A percentile compares a stretch with the other conserved stretches of the same genome.
Evolutionary conservation across 1,140 invertebrate genomes (phyloP).

Genomic region (Saccostrea cuccullata): DNA sequence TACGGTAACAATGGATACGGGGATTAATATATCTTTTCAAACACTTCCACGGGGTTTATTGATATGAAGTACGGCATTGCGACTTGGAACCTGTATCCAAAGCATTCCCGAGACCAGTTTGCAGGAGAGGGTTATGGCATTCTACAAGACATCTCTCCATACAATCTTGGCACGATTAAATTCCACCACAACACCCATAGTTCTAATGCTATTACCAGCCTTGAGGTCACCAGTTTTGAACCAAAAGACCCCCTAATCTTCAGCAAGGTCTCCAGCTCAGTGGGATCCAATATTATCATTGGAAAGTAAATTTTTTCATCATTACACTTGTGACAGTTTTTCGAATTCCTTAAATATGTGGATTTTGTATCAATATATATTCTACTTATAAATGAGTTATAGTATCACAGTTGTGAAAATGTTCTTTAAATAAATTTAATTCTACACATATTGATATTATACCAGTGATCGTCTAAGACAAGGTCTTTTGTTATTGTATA

Average conservation of each 20-base stretch:
- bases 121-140: constrained; percentile 25
- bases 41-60: constrained; percentile 27
- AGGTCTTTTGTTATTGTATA: too few species aligned
- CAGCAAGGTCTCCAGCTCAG: background rate
- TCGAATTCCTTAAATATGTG: too few species aligned
- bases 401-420: too few species aligned
- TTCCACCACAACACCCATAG: background rate
- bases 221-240: constrained; percentile 50
- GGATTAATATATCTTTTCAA: constrained; percentile 20
- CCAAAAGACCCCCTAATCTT: constrained; percentile 41
- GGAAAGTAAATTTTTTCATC: background rate
- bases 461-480: too few species aligned
- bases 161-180: constrained; percentile 22
- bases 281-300: background rate
- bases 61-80: constrained; percentile 47
- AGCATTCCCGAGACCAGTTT: constrained; percentile 39
- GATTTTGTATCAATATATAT: too few species aligned
- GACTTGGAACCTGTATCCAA: constrained; percentile 46
- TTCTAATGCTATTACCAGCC: background rate
- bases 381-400: too few species aligned
- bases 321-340: too few species aligned
- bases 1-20: constrained; percentile 44
- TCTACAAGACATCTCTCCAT: background rate
- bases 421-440: too few species aligned
- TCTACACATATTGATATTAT: too few species aligned